Base-by-base conservation (phyloP, 2,797 vertebrate species). In the Darevskia nairensis region DNA sequence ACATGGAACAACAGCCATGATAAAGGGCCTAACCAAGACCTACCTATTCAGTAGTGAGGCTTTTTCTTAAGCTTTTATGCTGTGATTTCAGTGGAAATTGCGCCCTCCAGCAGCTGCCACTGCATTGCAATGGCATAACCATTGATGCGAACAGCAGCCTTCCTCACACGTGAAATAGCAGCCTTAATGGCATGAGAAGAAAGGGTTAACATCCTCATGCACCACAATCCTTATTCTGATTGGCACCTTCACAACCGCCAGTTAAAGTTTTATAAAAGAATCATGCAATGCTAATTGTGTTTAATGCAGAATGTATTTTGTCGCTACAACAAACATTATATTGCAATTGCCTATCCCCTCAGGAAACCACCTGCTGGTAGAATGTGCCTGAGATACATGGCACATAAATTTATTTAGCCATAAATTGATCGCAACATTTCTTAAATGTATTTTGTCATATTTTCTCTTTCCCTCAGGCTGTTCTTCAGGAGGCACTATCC, bases 401-500 rank as follows among this genome's bases (percentile, higher is more conserved):
- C 55, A 80, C 4, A 55, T 55, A 55, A 55, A 46, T 46, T 10
- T 46, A 46, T 32, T 11, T 41, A 86, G 46, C 4, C 69, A 32
- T 72, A 32, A 44, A 64, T 8, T 21, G 6, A 10, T 25, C 1
- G 3, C 41, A 55, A 68, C 11, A 79, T 55, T 39, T 50, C 23
- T 86, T 35, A 55, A 17, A 3, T 5, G 23, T 1, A 68, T 39
- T 84, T 32, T 1, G 6, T 32, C 0, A 69, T 84, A 21, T 82
- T 6, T 86, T 92, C 72, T 86, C 79, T 86, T 25, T 21, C 21
- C 50, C 11, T 21, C 95, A 99, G 99, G 89, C 97, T 99, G 50
- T 99, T 99, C 95, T 99, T 99, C 95, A 97, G 99, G 91, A 97
- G 98, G 66, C 99, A 99, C 94, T 99, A 99, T 93, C 97, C 98